Conservation (phyloP, 2,888 invertebrate genomes). For the Zelleria hepariella region DNA sequence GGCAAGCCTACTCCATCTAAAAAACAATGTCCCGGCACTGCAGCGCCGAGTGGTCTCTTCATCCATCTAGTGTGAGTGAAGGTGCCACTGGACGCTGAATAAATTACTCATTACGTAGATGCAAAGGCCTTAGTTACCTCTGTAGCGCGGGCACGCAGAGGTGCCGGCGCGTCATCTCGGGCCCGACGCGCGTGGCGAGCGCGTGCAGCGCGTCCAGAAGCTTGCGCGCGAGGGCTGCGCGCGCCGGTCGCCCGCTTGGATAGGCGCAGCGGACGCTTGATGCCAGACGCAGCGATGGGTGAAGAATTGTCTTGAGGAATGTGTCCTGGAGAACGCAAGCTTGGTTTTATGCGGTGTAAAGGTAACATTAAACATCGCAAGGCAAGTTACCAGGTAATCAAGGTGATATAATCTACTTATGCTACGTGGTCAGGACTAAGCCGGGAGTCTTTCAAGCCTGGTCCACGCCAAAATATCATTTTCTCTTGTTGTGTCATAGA, state of each 20-base stretch:
- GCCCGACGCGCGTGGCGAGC: conserved; percentile 82
- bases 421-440: too few relatives aligned
- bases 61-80: too few relatives aligned
- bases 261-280: conserved; percentile 85
- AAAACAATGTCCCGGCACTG: too few relatives aligned
- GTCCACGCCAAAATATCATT: too few relatives aligned
- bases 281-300: conserved; percentile 85
- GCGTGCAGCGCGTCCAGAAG: conserved; percentile 85
- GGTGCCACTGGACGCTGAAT: background rate
- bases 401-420: too few relatives aligned
- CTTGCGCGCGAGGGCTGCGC: conserved; percentile 84
- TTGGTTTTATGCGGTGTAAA: too few relatives aligned
- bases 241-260: conserved; percentile 83
- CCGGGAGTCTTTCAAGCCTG: too few relatives aligned
- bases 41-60: too few relatives aligned
- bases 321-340: conserved; percentile 79
- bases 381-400: too few relatives aligned
- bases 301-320: conserved; percentile 85
- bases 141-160: conserved; percentile 79
- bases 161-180: conserved; percentile 82
- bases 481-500: too few relatives aligned
- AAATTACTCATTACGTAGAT: background rate
- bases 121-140: conserved; percentile 25
- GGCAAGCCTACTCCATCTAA: too few relatives aligned
- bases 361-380: too few relatives aligned